phyloP scores from a whole-genome alignment of 2,113 vertebrate species.

The Xerus inauris region DNA sequence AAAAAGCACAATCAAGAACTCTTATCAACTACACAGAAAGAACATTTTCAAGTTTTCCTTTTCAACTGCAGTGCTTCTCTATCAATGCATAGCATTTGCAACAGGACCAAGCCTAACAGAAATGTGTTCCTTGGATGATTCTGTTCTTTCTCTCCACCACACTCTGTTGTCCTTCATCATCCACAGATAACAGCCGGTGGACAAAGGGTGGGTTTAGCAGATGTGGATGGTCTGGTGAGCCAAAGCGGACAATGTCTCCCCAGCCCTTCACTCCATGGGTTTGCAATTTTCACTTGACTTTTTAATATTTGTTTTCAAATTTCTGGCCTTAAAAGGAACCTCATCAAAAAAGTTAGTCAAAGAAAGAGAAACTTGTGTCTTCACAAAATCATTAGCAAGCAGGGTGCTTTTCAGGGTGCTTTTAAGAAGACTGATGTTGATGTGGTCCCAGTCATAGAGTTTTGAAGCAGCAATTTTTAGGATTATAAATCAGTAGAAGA shows the following conservation, averaged over 20 bases:
- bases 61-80: neutral
- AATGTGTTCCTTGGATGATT: neutral
- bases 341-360: neutral
- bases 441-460: neutral
- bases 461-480: neutral
- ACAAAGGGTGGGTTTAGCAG: too few species aligned
- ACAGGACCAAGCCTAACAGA: neutral
- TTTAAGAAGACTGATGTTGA: neutral
- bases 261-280: too few species aligned
- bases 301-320: neutral
- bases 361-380: slow-evolving; percentile 12
- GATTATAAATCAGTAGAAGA: neutral
- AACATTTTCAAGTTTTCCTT: neutral
- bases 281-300: neutral
- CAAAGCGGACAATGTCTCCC: neutral
- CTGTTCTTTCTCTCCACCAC: neutral
- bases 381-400: neutral
- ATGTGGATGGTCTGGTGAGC: neutral
- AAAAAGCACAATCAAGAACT: slow-evolving; percentile 38
- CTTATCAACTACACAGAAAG: neutral
- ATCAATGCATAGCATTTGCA: neutral
- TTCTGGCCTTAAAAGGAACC: neutral
- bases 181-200: neutral
- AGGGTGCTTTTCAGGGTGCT: neutral
- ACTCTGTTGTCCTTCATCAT: neutral